Percentiles rank a stretch among this genome's conserved stretches.
Conservation (phyloP, 2,113 vertebrate genomes). For the Psittacara wagleri region DNA sequence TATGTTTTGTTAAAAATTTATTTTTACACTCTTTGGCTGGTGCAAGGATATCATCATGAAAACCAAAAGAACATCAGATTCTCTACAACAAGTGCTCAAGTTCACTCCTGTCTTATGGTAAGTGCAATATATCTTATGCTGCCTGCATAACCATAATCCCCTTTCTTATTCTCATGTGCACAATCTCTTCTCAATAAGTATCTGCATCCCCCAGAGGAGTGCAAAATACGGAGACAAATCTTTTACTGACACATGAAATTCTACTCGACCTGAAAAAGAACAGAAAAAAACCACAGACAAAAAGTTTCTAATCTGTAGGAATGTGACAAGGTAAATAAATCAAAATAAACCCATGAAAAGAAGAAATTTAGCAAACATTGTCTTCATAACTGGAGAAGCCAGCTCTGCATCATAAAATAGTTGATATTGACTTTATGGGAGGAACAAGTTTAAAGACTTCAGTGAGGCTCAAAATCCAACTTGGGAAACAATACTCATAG, state of each 20-base stretch:
- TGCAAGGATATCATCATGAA: neutral
- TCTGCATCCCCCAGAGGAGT: neutral
- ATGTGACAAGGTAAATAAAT: neutral
- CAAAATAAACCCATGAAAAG: neutral
- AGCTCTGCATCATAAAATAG: neutral
- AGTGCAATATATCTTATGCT: neutral
- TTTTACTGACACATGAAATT: neutral
- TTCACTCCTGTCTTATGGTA: neutral
- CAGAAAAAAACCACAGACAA: neutral
- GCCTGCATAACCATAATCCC: neutral
- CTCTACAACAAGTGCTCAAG: neutral
- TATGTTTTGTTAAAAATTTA: neutral
- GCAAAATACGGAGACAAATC: neutral
- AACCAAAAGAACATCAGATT: neutral
- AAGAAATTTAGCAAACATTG: neutral
- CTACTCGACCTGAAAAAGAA: neutral
- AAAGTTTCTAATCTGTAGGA: neutral
- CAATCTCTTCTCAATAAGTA: neutral
- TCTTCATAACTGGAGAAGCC: neutral
- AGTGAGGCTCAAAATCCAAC: slow-evolving; percentile 33
- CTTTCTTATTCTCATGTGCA: neutral
- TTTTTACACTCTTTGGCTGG: neutral
- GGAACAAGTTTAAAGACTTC: neutral
- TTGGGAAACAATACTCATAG: neutral
- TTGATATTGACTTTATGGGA: slow-evolving; percentile 12